Evolutionary conservation across 2,113 vertebrate genomes (phyloP).

Genomic region (Zosterops pallidus): DNA sequence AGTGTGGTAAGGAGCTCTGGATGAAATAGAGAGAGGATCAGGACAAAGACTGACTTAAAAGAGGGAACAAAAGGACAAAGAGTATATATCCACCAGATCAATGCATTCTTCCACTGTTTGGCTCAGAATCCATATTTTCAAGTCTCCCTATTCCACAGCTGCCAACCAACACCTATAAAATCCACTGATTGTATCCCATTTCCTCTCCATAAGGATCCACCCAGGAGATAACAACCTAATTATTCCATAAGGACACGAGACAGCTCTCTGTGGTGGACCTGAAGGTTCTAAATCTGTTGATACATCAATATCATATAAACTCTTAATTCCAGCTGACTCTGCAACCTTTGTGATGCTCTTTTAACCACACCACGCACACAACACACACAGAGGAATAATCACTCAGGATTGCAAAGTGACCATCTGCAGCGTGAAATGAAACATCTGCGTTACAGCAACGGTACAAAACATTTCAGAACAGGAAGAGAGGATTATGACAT

Average conservation of each 20-base stretch:
- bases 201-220: neutral
- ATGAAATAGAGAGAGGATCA: neutral
- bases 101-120: neutral
- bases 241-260: neutral
- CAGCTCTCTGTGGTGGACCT: neutral
- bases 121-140: neutral
- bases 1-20: neutral
- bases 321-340: neutral
- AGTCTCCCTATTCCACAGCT: neutral
- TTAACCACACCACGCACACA: neutral
- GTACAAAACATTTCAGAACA: neutral
- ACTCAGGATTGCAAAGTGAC: neutral
- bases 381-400: neutral
- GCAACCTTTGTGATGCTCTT: neutral
- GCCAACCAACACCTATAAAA: neutral
- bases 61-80: neutral
- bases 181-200: neutral
- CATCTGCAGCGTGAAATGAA: conserved; percentile 17
- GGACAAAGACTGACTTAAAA: neutral
- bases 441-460: conserved; percentile 16
- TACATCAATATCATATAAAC: neutral
- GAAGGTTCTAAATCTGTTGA: neutral
- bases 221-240: neutral
- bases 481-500: conserved; percentile 40
- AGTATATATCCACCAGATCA: neutral